phyloP scores from a whole-genome alignment of 2,113 vertebrate genomes.

The Phyllopteryx taeniolatus region DNA sequence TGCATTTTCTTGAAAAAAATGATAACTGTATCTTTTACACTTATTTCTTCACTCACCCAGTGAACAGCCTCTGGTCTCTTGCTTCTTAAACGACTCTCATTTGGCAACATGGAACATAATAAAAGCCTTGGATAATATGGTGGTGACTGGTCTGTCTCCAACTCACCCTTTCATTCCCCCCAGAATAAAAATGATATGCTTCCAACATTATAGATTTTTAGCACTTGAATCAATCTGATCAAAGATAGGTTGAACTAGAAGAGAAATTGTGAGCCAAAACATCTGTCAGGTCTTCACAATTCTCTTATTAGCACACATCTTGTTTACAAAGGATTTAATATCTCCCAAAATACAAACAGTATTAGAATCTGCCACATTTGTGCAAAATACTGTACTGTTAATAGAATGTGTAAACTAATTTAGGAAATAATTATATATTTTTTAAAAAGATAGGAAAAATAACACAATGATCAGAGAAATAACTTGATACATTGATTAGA shows the following conservation, averaged over 20 bases:
- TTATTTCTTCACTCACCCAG: constrained; percentile 28
- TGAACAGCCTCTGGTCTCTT: constrained; percentile 30
- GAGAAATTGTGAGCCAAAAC: neutral
- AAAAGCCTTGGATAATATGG: neutral
- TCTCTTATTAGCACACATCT: neutral
- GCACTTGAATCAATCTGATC: neutral
- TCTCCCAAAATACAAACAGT: neutral
- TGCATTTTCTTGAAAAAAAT: constrained; percentile 32
- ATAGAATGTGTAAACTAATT: too few species aligned
- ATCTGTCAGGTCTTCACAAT: neutral
- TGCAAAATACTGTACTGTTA: neutral
- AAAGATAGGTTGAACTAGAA: neutral
- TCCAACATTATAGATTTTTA: neutral
- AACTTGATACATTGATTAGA: too few species aligned
- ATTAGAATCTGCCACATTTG: neutral
- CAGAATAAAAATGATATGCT: neutral
- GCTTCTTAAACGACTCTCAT: constrained; percentile 29
- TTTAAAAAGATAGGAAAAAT: too few species aligned
- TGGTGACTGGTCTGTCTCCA: neutral
- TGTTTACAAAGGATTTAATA: neutral
- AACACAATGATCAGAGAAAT: too few species aligned
- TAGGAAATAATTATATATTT: too few species aligned
- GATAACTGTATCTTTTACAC: constrained; percentile 29
- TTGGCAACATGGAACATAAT: constrained; percentile 5
- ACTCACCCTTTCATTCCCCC: neutral